phyloP scores from a whole-genome alignment of 2,888 invertebrate species.

The Syrista parreyssii region DNA sequence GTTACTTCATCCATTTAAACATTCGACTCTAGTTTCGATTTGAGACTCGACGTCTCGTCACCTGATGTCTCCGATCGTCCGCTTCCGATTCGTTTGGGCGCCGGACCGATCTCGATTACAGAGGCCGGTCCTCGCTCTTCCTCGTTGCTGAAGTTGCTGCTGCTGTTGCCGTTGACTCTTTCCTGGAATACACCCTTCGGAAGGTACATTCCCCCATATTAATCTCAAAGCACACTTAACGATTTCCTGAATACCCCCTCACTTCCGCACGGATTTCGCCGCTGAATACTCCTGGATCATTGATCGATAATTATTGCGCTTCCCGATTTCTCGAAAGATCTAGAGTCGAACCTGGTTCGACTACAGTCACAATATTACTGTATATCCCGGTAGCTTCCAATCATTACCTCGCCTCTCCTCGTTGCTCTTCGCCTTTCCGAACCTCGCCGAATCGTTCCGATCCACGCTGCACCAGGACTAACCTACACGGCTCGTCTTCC shows the following conservation, averaged over 20 bases:
- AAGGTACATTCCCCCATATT: background rate
- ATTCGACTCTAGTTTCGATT: conserved; percentile 12
- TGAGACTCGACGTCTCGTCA: conserved; percentile 5
- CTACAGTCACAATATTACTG: background rate
- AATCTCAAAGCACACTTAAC: background rate
- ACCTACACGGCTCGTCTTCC: background rate
- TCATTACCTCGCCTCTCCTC: background rate
- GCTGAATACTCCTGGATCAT: background rate
- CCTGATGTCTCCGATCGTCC: background rate
- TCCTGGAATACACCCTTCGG: background rate
- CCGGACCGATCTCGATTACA: background rate
- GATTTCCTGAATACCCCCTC: background rate
- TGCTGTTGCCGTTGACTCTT: background rate
- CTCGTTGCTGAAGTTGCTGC: background rate
- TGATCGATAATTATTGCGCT: background rate
- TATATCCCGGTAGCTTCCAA: background rate
- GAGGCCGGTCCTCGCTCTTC: background rate
- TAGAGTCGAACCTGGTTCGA: background rate
- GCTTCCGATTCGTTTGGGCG: conserved; percentile 8
- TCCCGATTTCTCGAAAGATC: background rate
- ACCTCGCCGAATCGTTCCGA: background rate
- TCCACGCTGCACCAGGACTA: background rate
- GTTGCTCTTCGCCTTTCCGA: background rate
- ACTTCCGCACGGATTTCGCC: background rate
- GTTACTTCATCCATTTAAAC: conserved; percentile 46